These are phyloP conservation scores for Tolmerus cingulatus DNA, from an alignment of 2,888 invertebrate genomes.

Conservation along the genomic window DNA sequence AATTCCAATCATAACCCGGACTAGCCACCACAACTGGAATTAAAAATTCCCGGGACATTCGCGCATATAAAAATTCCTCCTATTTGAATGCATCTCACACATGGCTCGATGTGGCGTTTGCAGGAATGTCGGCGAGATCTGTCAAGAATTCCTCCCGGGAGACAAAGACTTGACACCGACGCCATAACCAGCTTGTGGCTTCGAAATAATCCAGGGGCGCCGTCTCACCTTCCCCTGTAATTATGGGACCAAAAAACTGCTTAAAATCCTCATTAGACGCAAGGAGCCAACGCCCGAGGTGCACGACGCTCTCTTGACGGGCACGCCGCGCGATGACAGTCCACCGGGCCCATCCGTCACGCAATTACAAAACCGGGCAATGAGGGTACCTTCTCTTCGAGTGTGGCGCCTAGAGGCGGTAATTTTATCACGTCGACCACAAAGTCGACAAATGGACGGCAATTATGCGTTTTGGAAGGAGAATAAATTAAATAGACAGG, in stretches of 20 bases:
- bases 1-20: constrained; percentile 24
- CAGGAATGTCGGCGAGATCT: constrained; percentile 32
- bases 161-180: neutral
- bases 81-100: constrained; percentile 26
- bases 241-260: constrained; percentile 30
- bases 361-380: constrained; percentile 29
- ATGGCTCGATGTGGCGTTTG: constrained; percentile 26
- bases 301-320: neutral
- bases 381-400: neutral
- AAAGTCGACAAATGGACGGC: constrained; percentile 44
- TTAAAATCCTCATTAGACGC: constrained; percentile 30
- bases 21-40: constrained; percentile 4
- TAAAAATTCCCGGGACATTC: constrained; percentile 30
- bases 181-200: constrained; percentile 6
- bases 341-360: constrained; percentile 17
- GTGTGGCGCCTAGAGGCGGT: constrained; percentile 43
- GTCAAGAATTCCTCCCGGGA: neutral
- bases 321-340: neutral
- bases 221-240: constrained; percentile 10
- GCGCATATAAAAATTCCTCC: constrained; percentile 9
- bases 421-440: constrained; percentile 42
- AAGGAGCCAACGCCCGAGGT: neutral
- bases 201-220: neutral
- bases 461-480: constrained; percentile 40
- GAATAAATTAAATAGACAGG: constrained; percentile 42